phyloP scores from a whole-genome alignment of 2,113 vertebrate species.

The Larimichthys crocea region DNA sequence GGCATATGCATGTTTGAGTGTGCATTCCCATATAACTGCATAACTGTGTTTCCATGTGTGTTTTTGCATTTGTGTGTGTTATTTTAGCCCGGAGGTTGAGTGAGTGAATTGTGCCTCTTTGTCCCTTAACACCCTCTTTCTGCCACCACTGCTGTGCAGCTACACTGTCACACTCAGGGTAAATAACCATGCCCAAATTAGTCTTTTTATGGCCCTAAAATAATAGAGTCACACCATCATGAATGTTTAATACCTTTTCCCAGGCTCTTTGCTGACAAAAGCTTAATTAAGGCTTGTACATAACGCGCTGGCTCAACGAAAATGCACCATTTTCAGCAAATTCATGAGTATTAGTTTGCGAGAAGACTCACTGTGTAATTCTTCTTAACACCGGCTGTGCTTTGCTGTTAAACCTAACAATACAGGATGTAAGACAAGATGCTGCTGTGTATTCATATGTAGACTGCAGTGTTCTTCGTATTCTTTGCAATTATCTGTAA shows the following conservation, averaged over 20 bases:
- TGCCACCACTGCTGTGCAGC: constrained; percentile 52
- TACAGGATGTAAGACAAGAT: constrained; percentile 6
- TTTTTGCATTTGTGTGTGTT: neutral
- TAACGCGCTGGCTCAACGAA: constrained; percentile 55
- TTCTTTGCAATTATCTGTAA: constrained; percentile 10
- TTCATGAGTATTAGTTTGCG: constrained; percentile 40
- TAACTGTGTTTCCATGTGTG: constrained; percentile 29
- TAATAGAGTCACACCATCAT: constrained; percentile 64
- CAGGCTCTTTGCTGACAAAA: constrained; percentile 67
- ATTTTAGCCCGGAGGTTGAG: constrained; percentile 41
- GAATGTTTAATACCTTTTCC: constrained; percentile 72
- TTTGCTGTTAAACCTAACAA: constrained; percentile 22
- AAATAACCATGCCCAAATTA: constrained; percentile 64
- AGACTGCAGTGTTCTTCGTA: neutral
- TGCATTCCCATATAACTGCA: constrained; percentile 17
- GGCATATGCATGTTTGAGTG: neutral
- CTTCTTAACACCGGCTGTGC: constrained; percentile 14
- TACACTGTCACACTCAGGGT: constrained; percentile 58
- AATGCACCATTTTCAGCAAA: constrained; percentile 61
- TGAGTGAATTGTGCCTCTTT: constrained; percentile 51
- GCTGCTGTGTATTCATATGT: neutral
- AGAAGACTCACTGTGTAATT: constrained; percentile 41
- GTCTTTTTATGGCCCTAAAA: constrained; percentile 64
- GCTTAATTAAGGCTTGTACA: constrained; percentile 69
- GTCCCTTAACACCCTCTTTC: constrained; percentile 56